Conservation (phyloP, 2,888 invertebrate species). For the Agonum fuliginosum region DNA sequence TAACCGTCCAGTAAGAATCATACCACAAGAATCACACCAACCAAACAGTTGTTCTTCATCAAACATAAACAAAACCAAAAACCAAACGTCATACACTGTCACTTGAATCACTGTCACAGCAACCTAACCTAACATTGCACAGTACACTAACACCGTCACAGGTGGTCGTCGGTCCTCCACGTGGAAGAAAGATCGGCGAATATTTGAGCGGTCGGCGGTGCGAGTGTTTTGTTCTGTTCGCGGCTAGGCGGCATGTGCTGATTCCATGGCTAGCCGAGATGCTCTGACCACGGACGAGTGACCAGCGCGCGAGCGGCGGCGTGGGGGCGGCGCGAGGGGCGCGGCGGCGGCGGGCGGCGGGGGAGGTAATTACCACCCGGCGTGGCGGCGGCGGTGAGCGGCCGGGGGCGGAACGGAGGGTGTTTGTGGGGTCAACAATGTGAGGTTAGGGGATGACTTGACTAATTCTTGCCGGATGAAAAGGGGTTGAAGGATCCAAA, state of each 20-base stretch:
- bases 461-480: slow-evolving; percentile 12
- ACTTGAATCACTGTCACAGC: slow-evolving; percentile 1
- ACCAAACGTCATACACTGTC: background rate
- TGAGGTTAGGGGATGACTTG: background rate
- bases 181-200: background rate
- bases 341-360: slow-evolving; percentile 64
- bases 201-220: background rate
- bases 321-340: slow-evolving; percentile 67
- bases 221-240: slow-evolving; percentile 2
- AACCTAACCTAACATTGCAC: background rate
- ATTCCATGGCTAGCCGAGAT: slow-evolving; percentile 72
- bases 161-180: slow-evolving; percentile 17
- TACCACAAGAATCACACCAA: background rate
- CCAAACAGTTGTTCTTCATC: background rate
- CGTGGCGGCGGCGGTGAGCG: slow-evolving; percentile 65
- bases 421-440: slow-evolving; percentile 65
- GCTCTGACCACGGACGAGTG: slow-evolving; percentile 68
- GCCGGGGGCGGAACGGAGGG: too few species aligned
- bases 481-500: background rate
- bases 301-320: slow-evolving; percentile 72
- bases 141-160: background rate
- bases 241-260: slow-evolving; percentile 55
- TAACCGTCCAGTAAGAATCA: background rate
- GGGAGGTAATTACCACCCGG: slow-evolving; percentile 68
- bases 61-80: background rate